Conservation (phyloP, 1,140 invertebrate genomes). For the Dolichoris vasculosae region DNA sequence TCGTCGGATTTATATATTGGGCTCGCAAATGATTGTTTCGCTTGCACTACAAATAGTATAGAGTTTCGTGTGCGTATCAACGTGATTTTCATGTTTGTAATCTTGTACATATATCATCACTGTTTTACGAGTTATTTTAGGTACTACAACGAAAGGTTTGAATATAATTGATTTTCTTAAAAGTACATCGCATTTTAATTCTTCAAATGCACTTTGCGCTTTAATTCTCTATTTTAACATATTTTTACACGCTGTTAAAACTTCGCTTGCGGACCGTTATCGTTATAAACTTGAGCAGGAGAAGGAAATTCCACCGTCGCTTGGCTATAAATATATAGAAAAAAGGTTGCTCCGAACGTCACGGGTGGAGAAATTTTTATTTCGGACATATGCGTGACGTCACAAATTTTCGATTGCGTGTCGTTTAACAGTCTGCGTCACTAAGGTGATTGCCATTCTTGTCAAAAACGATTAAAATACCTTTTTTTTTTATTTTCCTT, state of each 20-base stretch:
- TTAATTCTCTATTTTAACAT: too few relatives aligned
- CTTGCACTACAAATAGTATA: neutral
- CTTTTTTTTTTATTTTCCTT: neutral
- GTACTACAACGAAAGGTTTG: neutral
- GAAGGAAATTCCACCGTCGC: neutral
- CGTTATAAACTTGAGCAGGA: neutral
- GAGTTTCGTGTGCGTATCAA: neutral
- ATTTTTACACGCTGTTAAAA: neutral
- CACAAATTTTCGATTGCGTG: neutral
- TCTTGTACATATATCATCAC: too few relatives aligned
- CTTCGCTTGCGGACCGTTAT: neutral
- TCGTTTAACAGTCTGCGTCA: neutral
- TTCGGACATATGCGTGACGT: neutral
- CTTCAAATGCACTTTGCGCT: too few relatives aligned
- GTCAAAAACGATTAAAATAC: neutral
- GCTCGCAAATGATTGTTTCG: neutral
- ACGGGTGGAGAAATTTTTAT: conserved; percentile 2
- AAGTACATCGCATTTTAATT: neutral
- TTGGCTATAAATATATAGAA: conserved; percentile 12
- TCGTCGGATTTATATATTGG: neutral
- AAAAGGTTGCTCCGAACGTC: neutral
- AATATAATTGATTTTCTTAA: neutral
- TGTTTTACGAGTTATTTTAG: neutral
- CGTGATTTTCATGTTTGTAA: neutral
- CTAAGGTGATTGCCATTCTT: neutral